Percentiles rank a stretch among this genome's conserved stretches.
phyloP scores from a whole-genome alignment of 1,140 invertebrate species.

The Asobara japonica region DNA sequence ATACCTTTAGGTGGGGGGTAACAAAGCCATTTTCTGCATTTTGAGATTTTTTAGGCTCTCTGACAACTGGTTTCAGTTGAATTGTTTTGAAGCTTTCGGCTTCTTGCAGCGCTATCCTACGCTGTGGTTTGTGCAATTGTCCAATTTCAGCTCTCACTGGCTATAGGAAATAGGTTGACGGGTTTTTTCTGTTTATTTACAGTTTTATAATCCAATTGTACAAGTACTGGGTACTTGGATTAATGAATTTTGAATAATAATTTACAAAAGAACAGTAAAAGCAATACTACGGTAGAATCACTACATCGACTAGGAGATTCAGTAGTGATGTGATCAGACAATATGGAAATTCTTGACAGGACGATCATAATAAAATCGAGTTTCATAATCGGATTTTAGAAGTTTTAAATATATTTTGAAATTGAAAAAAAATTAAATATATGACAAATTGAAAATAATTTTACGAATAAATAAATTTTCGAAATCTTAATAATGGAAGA shows the following conservation, averaged over 20 bases:
- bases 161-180: conserved; percentile 48
- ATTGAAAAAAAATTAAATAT: too few relatives aligned
- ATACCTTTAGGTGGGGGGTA: conserved; percentile 59
- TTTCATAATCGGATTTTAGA: too few relatives aligned
- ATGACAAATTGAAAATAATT: neutral
- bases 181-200: conserved; percentile 4
- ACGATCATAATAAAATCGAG: neutral
- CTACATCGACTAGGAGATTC: too few relatives aligned
- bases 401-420: too few relatives aligned
- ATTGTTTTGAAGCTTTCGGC: conserved; percentile 70
- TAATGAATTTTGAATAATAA: conserved; percentile 7
- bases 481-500: too few relatives aligned
- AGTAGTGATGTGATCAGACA: too few relatives aligned
- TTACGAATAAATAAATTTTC: too few relatives aligned
- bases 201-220: neutral
- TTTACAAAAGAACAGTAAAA: neutral
- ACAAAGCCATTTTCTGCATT: conserved; percentile 60
- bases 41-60: conserved; percentile 61
- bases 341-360: neutral
- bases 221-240: neutral
- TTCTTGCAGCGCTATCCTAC: conserved; percentile 68
- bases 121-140: conserved; percentile 62
- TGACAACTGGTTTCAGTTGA: conserved; percentile 71
- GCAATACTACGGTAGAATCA: neutral
- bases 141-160: conserved; percentile 52